Evolutionary conservation across 2,888 invertebrate genomes (phyloP), one percentile per base, ranked within the genome.

Genomic region (Drosophila leonis): DNA sequence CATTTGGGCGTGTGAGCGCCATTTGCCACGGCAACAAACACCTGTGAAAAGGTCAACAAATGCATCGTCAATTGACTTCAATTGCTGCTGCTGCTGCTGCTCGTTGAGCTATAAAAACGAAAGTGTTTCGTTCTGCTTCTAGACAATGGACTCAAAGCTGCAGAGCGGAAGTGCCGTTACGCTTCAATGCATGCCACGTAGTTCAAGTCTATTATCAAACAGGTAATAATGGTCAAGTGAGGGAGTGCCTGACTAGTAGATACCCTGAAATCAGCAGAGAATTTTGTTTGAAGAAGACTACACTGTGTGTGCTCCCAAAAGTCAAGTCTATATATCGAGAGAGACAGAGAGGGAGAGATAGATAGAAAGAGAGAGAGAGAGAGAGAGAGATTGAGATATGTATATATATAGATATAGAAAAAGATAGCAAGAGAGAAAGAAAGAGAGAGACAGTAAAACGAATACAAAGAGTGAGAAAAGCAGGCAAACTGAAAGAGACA

Each of bases 1-100:
- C 80, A 80, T 80, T 83, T 74, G 89, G 87, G 83, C 72, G 78
- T 82, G 88, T 59, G 74, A 74, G 78, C 68, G 78, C 68, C 62
- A 57, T 35, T 37, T 24, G 55, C 46, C 27, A 33, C 57, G 42
- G 33, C 24, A 35, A 60, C 37, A 52, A 52, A 63, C 72, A 70
- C 62, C 72, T 72, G 73, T 71, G 73, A 82, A 82, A 82, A 82
- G 86, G 80, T 85, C 75, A 89, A 52, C 75, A 15, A 49, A 49
- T 46, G 65, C 41, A 55, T 42, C 46, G 62, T 9, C 75, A 69
- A 72, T 69, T 62, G 59, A 35, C 59, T 48, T 64, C 82, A 82
- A 85, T 83, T 78, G 78, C 54, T 1, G 61, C 37, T 24, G 51
- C 60, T 57, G 76, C 69, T 54, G 55, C 42, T 37, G 54, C 27